Percentiles rank a stretch among this genome's conserved stretches.
These are phyloP conservation scores for Lagopus leucura DNA, from an alignment of 2,113 vertebrate genomes.

Conservation along the genomic window DNA sequence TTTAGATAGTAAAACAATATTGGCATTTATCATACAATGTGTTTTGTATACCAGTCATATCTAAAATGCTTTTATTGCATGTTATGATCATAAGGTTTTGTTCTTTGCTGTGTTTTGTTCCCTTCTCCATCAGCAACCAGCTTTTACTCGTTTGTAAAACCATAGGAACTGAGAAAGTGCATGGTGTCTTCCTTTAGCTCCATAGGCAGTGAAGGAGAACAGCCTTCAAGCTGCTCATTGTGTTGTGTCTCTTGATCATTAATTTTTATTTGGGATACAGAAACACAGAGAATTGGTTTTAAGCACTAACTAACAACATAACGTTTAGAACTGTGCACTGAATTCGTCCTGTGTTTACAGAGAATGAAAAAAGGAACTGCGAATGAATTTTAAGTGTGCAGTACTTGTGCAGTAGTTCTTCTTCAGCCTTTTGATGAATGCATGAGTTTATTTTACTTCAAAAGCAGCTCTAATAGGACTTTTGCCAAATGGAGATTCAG, in stretches of 20 bases:
- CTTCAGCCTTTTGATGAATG: not conserved
- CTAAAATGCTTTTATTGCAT: not conserved
- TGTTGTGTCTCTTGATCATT: not conserved
- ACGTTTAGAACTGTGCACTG: not conserved
- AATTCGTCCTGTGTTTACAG: not conserved
- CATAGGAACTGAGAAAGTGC: not conserved
- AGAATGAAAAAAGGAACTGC: not conserved
- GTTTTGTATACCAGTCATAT: not conserved
- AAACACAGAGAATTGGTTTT: not conserved
- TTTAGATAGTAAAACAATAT: not conserved
- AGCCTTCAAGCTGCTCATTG: conserved; percentile 1
- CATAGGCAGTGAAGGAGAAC: not conserved
- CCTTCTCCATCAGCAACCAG: not conserved
- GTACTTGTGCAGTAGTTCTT: not conserved
- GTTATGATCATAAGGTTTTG: not conserved
- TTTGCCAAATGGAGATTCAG: not conserved
- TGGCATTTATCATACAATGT: not conserved
- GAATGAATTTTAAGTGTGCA: not conserved
- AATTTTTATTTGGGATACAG: conserved; percentile 29
- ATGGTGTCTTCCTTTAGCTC: conserved; percentile 38
- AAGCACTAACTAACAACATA: conserved; percentile 4
- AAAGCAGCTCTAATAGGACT: not conserved
- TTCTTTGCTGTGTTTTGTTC: not conserved
- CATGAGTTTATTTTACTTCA: not conserved
- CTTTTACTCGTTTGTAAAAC: not conserved